Base-by-base conservation (phyloP, 2,888 invertebrate genomes). In the Netelia fuscicornis region DNA sequence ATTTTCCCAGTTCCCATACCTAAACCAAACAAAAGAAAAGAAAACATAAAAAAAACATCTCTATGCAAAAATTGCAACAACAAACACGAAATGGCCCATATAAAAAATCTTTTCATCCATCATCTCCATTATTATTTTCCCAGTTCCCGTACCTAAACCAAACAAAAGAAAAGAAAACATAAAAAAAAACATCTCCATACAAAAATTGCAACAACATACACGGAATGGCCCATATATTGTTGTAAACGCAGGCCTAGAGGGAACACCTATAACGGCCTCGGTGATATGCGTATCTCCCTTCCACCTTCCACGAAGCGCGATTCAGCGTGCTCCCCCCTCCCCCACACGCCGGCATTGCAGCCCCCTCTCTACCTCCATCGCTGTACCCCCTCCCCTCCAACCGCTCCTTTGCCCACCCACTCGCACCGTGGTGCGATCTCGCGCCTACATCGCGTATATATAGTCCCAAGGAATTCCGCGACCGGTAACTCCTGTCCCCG, bases 401-500 rank as follows among this genome's bases (percentile, higher is more conserved):
- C 30, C 30, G 30, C 48, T 48, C 48, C 2, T 11, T 48, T 9
- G 48, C 10, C 10, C 48, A 11, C 9, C 11, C 11, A 11, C 48
- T 48, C 48, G 48, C 11, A 2, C 11, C 48, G 9, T 9, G 9
- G 48, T 48, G 9, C 11, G 11, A 30, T 30, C 48, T 48, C 48
- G 48, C 11, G 11, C 11, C 9, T 48, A 48, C 9, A 48, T 48
- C 30, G 48, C 11, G 48, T 48, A 48, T 48, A 11, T 48, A 48
- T 48, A 48, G 83, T 70, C 86, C 58, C 82, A 76, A 83, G 87
- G 88, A 87, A 89, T 89, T 88, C 88, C 89, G 88, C 89, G 88
- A 90, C 89, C 87, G 89, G 89, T 89, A 89, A 88, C 89, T 89
- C 87, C 87, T 89, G 88, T 88, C 88, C 89, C 81, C 87, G 78